A percentile compares a stretch with the other conserved stretches of the same genome.
phyloP scores from a whole-genome alignment of 1,140 invertebrate genomes.

The Trichonephila clavipes region DNA sequence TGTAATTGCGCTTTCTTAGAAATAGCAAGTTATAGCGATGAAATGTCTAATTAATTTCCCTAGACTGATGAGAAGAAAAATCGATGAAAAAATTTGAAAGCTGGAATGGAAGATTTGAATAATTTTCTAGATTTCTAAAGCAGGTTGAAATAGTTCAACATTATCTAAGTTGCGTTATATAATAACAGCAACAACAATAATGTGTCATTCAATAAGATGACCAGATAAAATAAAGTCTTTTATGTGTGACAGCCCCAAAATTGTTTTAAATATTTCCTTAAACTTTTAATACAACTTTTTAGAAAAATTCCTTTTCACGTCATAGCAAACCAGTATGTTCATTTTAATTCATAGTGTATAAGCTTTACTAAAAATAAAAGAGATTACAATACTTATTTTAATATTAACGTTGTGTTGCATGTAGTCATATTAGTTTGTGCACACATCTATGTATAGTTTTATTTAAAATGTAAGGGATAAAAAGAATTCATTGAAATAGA shows the following conservation, averaged over 20 bases:
- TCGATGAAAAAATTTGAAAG: constrained; percentile 47
- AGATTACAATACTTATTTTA: too few species aligned
- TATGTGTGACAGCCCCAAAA: background rate
- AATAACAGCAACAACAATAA: constrained; percentile 56
- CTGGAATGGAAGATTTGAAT: constrained; percentile 65
- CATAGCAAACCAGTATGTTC: too few species aligned
- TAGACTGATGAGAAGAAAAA: constrained; percentile 66
- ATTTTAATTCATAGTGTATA: too few species aligned
- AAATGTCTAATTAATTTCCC: constrained; percentile 63
- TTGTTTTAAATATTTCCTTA: too few species aligned
- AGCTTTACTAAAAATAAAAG: too few species aligned
- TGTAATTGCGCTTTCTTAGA: constrained; percentile 27
- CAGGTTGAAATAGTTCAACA: constrained; percentile 58
- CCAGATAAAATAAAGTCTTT: background rate
- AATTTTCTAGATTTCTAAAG: constrained; percentile 66
- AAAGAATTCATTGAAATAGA: too few species aligned
- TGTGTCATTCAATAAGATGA: constrained; percentile 47
- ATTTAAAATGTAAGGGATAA: too few species aligned
- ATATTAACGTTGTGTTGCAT: too few species aligned
- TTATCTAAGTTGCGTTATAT: constrained; percentile 46
- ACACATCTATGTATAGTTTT: too few species aligned
- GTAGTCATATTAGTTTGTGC: too few species aligned
- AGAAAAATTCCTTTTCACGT: too few species aligned
- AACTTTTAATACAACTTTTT: too few species aligned
- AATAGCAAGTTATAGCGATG: constrained; percentile 40